Evolutionary conservation across 2,888 invertebrate species (phyloP).

Genomic region (Torymus aiolomorphi): DNA sequence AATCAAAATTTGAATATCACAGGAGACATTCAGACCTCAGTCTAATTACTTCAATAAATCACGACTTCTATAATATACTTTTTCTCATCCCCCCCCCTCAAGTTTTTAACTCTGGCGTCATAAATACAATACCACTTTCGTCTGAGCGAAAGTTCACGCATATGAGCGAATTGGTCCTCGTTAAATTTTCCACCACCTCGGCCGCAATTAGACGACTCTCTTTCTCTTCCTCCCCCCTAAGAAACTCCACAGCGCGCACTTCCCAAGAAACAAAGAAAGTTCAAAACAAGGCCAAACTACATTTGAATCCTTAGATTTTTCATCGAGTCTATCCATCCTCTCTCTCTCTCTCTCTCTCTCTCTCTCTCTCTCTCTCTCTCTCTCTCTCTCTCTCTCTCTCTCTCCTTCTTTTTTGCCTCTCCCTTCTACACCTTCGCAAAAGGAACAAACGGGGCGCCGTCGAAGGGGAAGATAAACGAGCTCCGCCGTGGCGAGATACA

Average conservation of each 20-base stretch:
- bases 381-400: too few relatives aligned
- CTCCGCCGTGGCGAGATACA: constrained; percentile 19
- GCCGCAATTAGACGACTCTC: background rate
- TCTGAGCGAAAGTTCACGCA: too few relatives aligned
- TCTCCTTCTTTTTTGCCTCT: too few relatives aligned
- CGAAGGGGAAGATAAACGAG: constrained; percentile 50
- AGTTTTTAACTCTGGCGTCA: too few relatives aligned
- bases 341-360: too few relatives aligned
- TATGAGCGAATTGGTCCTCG: background rate
- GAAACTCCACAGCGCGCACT: background rate
- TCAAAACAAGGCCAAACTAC: constrained; percentile 16
- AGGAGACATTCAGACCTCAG: too few relatives aligned
- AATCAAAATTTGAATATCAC: too few relatives aligned
- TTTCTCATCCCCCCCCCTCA: too few relatives aligned
- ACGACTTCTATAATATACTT: too few relatives aligned
- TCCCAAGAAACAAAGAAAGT: background rate
- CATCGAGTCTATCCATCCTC: background rate
- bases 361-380: too few relatives aligned
- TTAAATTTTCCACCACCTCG: constrained; percentile 12
- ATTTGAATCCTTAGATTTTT: constrained; percentile 43
- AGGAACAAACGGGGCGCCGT: constrained; percentile 6
- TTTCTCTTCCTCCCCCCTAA: background rate
- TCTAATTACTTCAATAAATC: too few relatives aligned
- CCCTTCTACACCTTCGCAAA: background rate
- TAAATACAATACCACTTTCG: too few relatives aligned